These are phyloP conservation scores for Carassius carassius DNA, from an alignment of 2,113 vertebrate genomes.

Conservation along the genomic window DNA sequence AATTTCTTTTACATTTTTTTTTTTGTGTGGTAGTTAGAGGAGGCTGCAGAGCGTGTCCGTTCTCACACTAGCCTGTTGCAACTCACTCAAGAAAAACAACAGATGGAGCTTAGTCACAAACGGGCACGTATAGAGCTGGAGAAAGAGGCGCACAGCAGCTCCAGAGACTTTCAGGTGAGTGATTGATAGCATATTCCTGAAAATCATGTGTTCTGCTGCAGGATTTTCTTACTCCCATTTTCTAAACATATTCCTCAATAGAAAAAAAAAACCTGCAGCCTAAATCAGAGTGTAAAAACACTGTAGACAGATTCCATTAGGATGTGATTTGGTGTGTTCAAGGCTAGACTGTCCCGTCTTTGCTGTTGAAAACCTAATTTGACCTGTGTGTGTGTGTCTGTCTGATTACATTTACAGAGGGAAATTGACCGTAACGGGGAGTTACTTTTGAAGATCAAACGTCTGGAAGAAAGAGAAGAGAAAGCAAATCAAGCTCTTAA, in stretches of 20 bases:
- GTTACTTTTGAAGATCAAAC: slow-evolving; percentile 82
- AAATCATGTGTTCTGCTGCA: not conserved
- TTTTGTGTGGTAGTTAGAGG: slow-evolving; percentile 77
- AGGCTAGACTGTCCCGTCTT: not conserved
- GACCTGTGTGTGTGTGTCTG: not conserved
- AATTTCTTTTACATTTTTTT: not conserved
- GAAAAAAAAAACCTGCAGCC: not conserved
- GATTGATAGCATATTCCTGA: not conserved
- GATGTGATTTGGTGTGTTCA: not conserved
- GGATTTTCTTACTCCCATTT: not conserved
- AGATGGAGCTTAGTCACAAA: slow-evolving; percentile 96
- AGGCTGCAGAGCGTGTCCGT: slow-evolving; percentile 85
- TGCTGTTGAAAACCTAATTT: not conserved
- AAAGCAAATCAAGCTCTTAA: slow-evolving; percentile 75
- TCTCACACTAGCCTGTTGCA: slow-evolving; percentile 84
- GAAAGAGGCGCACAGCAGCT: slow-evolving; percentile 81
- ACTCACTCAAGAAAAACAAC: slow-evolving; percentile 91
- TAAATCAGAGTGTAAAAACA: not conserved
- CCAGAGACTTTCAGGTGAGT: slow-evolving; percentile 86
- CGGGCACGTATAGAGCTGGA: slow-evolving; percentile 92
- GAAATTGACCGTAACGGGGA: slow-evolving; percentile 89
- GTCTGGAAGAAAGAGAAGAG: slow-evolving; percentile 81
- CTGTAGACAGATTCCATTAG: not conserved
- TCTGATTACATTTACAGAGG: slow-evolving; percentile 71
- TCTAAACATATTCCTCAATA: not conserved